Evolutionary conservation across 2,888 invertebrate genomes (phyloP).

Genomic region (Orthonychiurus folsomi): DNA sequence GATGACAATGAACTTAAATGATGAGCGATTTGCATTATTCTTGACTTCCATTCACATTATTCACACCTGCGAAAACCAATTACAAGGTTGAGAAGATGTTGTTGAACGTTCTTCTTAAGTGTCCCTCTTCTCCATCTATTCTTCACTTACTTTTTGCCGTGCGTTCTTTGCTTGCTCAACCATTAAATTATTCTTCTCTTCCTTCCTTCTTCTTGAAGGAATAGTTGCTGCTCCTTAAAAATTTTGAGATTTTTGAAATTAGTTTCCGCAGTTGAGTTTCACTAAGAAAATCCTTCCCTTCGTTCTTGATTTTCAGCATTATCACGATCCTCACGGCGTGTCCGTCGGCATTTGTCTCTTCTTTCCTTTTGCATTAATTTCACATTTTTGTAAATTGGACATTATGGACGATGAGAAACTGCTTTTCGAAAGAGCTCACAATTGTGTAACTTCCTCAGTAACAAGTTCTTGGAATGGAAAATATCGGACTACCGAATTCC

Average conservation of each 20-base stretch:
- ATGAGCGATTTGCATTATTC: neutral
- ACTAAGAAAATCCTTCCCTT: too few species aligned
- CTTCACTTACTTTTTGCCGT: neutral
- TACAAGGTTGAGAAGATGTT: slow-evolving; percentile 8
- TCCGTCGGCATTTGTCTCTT: too few species aligned
- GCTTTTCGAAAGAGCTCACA: too few species aligned
- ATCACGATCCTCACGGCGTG: too few species aligned
- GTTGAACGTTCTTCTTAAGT: neutral
- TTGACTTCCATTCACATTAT: slow-evolving; percentile 3
- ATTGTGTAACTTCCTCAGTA: too few species aligned
- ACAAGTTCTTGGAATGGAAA: too few species aligned
- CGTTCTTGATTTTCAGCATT: too few species aligned
- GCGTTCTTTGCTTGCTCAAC: neutral
- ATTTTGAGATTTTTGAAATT: neutral
- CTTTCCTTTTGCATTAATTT: too few species aligned
- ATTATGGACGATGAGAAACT: neutral
- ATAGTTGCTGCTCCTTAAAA: too few species aligned
- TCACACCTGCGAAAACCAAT: slow-evolving; percentile 8
- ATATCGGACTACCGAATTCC: too few species aligned
- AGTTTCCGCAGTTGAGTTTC: neutral
- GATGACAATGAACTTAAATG: slow-evolving; percentile 1
- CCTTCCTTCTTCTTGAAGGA: neutral
- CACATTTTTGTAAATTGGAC: neutral
- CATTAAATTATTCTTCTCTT: slow-evolving; percentile 3
- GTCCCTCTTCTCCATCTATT: neutral